Evolutionary conservation across 2,888 invertebrate species (phyloP).

Genomic region (Corbicula japonica): DNA sequence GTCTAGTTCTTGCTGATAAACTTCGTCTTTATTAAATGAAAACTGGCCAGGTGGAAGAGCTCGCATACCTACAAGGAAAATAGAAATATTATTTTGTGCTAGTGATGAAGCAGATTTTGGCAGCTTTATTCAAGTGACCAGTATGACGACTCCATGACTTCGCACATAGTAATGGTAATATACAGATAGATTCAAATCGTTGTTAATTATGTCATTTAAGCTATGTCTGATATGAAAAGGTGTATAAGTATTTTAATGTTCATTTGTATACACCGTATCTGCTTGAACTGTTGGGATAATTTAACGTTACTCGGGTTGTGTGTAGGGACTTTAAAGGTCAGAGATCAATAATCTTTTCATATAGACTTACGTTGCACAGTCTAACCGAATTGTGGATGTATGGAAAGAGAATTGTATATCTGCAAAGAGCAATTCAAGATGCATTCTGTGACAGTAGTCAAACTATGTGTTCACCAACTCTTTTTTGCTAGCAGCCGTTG

Average conservation of each 20-base stretch:
- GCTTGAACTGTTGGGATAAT: too few species aligned
- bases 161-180: conserved; percentile 2
- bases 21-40: conserved; percentile 55
- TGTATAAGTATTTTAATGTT: neutral
- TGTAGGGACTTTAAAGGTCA: too few species aligned
- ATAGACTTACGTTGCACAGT: too few species aligned
- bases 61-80: conserved; percentile 52
- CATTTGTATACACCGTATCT: neutral
- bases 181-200: neutral
- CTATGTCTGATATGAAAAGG: neutral
- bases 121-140: neutral
- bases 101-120: neutral
- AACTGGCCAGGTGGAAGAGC: conserved; percentile 55
- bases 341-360: too few species aligned
- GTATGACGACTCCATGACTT: neutral
- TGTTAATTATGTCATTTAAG: neutral
- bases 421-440: too few species aligned
- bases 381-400: too few species aligned
- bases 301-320: too few species aligned
- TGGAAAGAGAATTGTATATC: too few species aligned
- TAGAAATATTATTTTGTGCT: neutral
- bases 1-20: conserved; percentile 68
- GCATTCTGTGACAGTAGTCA: too few species aligned
- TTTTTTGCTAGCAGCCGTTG: too few species aligned
- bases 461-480: too few species aligned